Evolutionary conservation across 2,888 invertebrate genomes (phyloP), one percentile per base, ranked within the genome.

Genomic region (Tenthredo distinguenda): DNA sequence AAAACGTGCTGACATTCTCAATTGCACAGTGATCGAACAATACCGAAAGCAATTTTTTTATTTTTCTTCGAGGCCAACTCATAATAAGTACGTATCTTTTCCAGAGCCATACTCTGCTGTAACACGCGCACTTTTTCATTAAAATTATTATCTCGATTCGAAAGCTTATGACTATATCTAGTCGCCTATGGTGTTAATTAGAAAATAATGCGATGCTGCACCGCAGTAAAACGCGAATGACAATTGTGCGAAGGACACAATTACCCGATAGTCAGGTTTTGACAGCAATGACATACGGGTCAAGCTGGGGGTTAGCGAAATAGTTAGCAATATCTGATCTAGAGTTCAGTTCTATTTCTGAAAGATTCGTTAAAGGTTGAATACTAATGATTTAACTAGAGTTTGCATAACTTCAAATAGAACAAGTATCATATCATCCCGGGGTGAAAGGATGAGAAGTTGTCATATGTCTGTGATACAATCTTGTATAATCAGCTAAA

Each of bases 401-500:
- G n/a, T n/a, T 71, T 3, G 18, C n/a, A n/a, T n/a, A 71, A n/a
- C 18, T 37, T 55, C 34, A 34, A 31, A 77, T n/a, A 34, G 26
- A 55, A 4, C 15, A 34, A 34, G 31, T 55, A 55, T 55, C 34
- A 34, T 50, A 55, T 55, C 34, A 77, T 50, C 6, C 3, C 55
- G 77, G 31, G 6, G 31, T 34, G 50, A 50, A 18, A 77, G 26
- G 26, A 77, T n/a, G 55, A 34, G 77, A 77, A 55, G 31, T 34
- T 34, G 55, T 26, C 31, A 55, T 40, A 76, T 10, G 18, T 31
- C 5, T 31, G 15, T 50, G 18, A 31, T 18, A 77, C 9, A 50
- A 77, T 77, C 26, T 55, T 74, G 74, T 77, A 55, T 34, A 50
- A 74, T 74, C 26, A 12, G 21, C 74, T 47, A 3, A 26, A 74